Evolutionary conservation across 2,113 vertebrate species (phyloP), one percentile per base, ranked within the genome.

Genomic region (Brachypteracias leptosomus): DNA sequence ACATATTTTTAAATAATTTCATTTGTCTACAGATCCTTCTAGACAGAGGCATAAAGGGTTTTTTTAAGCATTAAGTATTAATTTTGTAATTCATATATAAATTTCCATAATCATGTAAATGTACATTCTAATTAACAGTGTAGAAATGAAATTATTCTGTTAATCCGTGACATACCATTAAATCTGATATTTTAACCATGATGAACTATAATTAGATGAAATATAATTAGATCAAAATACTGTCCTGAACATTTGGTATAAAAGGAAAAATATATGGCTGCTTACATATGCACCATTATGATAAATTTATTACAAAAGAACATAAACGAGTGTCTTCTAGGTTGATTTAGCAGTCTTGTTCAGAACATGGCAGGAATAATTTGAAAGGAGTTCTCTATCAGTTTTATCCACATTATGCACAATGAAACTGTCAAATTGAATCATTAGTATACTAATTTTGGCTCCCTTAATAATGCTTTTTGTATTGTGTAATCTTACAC

Each of bases 121-220:
- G 57, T 82, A 84, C 70, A 31, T 96, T 94, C 73, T 90, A 87
- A 93, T 97, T 96, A 96, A 90, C 59, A 92, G 73, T 87, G 65
- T 81, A 93, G 65, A 93, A 92, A 94, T 93, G 59, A 93, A 95
- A 90, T 96, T 93, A 93, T 88, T 93, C 93, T 89, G 35, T 88
- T 96, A 94, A 91, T 96, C 87, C 1, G 0, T 96, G 92, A 93
- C 78, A 73, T 95, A 88, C n/a, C 61, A 93, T 93, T 95, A 93
- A 91, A 94, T 95, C 47, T 94, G 74, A 86, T 96, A 95, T 81
- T 95, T 93, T 89, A 93, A 89, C 88, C 57, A 38, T 57, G 71
- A 93, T 92, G 86, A 95, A 89, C 66, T 95, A 73, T 82, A 95
- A 97, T 95, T 94, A 96, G 66, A 73, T 81, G 40, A 88, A 96